Conservation (phyloP, 1,140 invertebrate species). For the Drosophila nannoptera region DNA sequence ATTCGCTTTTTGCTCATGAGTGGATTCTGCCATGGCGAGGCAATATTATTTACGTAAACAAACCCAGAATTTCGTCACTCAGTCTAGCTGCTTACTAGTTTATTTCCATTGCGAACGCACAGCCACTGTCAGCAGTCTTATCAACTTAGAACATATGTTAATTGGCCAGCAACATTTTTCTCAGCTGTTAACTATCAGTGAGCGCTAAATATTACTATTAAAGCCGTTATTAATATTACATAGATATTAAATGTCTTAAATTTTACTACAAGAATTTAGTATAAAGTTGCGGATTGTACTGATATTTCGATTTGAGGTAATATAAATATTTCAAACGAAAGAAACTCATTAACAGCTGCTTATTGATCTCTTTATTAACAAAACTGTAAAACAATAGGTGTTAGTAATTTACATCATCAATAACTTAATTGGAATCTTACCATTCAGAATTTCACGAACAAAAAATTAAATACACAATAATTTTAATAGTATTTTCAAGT, state of each 20-base stretch:
- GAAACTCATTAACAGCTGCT: not conserved
- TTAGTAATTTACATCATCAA: too few relatives aligned
- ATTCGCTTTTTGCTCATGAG: constrained; percentile 81
- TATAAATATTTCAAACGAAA: too few relatives aligned
- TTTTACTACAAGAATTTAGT: not conserved
- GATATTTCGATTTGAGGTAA: too few relatives aligned
- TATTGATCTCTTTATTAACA: too few relatives aligned
- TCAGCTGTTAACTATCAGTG: constrained; percentile 13
- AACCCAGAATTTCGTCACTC: constrained; percentile 24
- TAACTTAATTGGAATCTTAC: too few relatives aligned
- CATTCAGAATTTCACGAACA: too few relatives aligned
- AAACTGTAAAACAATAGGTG: too few relatives aligned
- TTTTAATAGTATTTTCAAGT: constrained; percentile 8
- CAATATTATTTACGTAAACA: constrained; percentile 58
- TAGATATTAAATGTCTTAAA: not conserved
- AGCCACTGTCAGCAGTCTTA: constrained; percentile 6
- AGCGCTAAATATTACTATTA: not conserved
- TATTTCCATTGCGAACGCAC: constrained; percentile 49
- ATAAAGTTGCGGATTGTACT: not conserved
- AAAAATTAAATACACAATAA: constrained; percentile 1
- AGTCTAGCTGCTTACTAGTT: not conserved
- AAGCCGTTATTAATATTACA: not conserved
- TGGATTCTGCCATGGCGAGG: constrained; percentile 28
- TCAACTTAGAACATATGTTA: constrained; percentile 30
- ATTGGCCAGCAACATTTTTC: constrained; percentile 6